Conservation (phyloP, 2,797 vertebrate species). For the Oryzias dopingdopingensis region DNA sequence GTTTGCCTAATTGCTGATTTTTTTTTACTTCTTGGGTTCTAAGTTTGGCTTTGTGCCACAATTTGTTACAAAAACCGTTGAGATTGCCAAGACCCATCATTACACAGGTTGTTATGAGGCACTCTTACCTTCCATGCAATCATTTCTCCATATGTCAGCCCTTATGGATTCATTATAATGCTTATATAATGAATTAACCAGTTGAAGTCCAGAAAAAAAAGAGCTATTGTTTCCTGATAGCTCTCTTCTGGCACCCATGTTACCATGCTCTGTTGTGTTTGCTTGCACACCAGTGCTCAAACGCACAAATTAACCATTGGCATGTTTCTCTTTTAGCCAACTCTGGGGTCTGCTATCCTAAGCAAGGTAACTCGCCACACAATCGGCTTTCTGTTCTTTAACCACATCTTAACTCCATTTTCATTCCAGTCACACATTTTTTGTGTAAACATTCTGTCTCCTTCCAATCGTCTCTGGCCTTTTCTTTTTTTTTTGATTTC, state of each 20-base stretch:
- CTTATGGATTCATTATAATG: conserved; percentile 58
- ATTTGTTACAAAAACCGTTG: conserved; percentile 20
- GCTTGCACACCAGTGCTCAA: conserved; percentile 58
- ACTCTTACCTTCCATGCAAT: conserved; percentile 41
- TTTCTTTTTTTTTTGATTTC: conserved; percentile 33
- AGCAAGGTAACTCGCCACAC: conserved; percentile 79
- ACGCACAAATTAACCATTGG: conserved; percentile 75
- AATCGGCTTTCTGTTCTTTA: conserved; percentile 45
- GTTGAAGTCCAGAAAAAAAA: conserved; percentile 50
- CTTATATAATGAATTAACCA: conserved; percentile 59
- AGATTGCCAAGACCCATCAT: conserved; percentile 19
- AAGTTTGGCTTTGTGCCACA: not conserved
- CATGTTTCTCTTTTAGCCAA: conserved; percentile 82
- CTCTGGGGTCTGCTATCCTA: conserved; percentile 79
- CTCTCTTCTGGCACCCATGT: conserved; percentile 60
- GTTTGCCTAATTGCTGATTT: conserved; percentile 11
- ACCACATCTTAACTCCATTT: conserved; percentile 36
- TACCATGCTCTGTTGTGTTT: conserved; percentile 53
- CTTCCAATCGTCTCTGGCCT: conserved; percentile 30
- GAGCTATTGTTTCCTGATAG: conserved; percentile 49
- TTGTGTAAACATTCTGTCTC: conserved; percentile 38
- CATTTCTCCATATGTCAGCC: conserved; percentile 34
- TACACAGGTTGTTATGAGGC: conserved; percentile 27
- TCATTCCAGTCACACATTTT: conserved; percentile 44
- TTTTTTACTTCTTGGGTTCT: not conserved